A percentile compares a stretch with the other conserved stretches of the same genome.
Evolutionary conservation across 2,797 vertebrate species (phyloP).

Genomic region (Melanotaenia nigrans): DNA sequence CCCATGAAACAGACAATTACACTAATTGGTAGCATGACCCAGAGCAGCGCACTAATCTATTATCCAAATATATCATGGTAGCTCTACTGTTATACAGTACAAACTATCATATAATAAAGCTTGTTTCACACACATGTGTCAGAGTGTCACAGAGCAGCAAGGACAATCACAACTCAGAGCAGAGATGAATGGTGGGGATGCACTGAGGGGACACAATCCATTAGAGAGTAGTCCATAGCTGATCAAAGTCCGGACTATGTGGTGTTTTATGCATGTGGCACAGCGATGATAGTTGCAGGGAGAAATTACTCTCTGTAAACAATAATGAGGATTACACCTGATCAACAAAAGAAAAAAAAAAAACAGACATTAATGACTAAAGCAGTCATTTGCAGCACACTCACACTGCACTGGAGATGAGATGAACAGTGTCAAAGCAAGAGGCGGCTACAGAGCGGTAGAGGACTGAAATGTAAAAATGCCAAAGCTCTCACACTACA

Average conservation of each 20-base stretch:
- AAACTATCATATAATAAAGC: constrained; percentile 50
- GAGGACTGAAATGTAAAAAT: constrained; percentile 14
- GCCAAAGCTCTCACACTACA: constrained; percentile 4
- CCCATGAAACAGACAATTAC: constrained; percentile 44
- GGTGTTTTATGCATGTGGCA: constrained; percentile 18
- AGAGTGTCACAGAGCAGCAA: constrained; percentile 19
- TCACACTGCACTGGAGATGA: constrained; percentile 16
- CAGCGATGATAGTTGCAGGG: constrained; percentile 13
- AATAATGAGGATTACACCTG: constrained; percentile 53
- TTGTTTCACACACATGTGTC: constrained; percentile 36
- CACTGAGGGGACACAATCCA: constrained; percentile 42
- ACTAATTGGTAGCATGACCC: constrained; percentile 59
- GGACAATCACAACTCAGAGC: constrained; percentile 20
- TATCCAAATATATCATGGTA: constrained; percentile 32
- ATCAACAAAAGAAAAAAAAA: constrained; percentile 57
- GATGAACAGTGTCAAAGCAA: constrained; percentile 28
- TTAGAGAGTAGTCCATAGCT: constrained; percentile 62
- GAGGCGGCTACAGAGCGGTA: neutral
- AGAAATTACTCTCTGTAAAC: constrained; percentile 46
- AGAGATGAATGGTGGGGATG: constrained; percentile 10
- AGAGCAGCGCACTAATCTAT: constrained; percentile 39
- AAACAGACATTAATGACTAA: constrained; percentile 28
- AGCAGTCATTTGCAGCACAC: constrained; percentile 19
- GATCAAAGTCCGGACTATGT: constrained; percentile 60
- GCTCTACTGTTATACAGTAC: constrained; percentile 16